phyloP scores from a whole-genome alignment of 2,888 invertebrate species.

The Tinea trinotella region DNA sequence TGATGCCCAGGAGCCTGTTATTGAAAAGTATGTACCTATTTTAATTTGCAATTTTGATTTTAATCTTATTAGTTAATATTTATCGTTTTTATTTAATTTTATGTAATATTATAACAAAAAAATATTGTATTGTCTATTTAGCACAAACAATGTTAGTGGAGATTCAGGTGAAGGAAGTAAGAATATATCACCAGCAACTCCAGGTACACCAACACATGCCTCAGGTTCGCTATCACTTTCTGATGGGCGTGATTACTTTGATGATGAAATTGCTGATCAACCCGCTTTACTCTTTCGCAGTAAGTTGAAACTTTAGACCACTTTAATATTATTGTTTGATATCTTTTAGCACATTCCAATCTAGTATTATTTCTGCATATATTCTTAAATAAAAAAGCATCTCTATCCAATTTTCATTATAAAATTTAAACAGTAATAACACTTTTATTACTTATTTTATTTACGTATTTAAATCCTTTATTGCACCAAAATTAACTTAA shows the following conservation, averaged over 20 bases:
- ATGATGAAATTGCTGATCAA: slow-evolving; percentile 93
- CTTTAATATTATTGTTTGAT: no score
- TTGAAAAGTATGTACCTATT: slow-evolving; percentile 43
- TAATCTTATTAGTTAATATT: no score
- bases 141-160: background rate
- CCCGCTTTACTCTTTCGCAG: slow-evolving; percentile 86
- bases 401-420: no score
- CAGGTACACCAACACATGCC: slow-evolving; percentile 84
- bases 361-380: no score
- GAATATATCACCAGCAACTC: slow-evolving; percentile 70
- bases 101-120: background rate
- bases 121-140: no score
- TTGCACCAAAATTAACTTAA: no score
- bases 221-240: slow-evolving; percentile 86
- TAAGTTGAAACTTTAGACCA: slow-evolving; percentile 45
- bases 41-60: no score
- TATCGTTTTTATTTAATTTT: background rate
- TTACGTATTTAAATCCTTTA: no score
- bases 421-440: no score
- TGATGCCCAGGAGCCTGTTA: slow-evolving; percentile 40
- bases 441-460: no score
- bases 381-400: no score
- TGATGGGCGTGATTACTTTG: slow-evolving; percentile 86
- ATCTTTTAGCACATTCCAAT: no score
- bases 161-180: slow-evolving; percentile 44